phyloP scores from a whole-genome alignment of 2,888 invertebrate species.

The Drosophila histrio region DNA sequence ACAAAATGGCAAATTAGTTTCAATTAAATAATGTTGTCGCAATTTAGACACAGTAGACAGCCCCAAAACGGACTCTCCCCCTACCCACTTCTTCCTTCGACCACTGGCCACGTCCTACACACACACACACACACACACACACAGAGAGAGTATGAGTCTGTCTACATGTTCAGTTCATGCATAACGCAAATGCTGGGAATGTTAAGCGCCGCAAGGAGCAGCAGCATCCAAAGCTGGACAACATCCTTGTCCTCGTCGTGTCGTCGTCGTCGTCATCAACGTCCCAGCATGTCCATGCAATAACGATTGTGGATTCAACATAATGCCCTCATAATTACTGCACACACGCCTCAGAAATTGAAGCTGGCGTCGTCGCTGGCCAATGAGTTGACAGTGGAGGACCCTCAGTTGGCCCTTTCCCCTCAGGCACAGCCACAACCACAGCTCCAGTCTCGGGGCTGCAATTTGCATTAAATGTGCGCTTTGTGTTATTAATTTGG shows the following conservation, averaged over 20 bases:
- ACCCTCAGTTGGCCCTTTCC: neutral
- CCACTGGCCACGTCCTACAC: neutral
- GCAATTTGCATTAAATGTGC: slow-evolving; percentile 77
- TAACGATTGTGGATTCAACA: slow-evolving; percentile 81
- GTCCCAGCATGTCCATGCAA: slow-evolving; percentile 80
- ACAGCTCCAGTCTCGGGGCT: slow-evolving; percentile 44
- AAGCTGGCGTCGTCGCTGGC: slow-evolving; percentile 20
- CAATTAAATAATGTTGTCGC: slow-evolving; percentile 81
- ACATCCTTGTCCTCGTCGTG: slow-evolving; percentile 24
- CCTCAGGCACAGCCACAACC: neutral
- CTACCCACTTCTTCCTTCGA: neutral
- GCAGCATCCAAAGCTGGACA: slow-evolving; percentile 33
- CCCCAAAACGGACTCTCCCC: neutral
- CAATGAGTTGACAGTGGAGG: slow-evolving; percentile 70
- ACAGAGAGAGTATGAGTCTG: neutral
- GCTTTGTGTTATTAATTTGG: slow-evolving; percentile 78
- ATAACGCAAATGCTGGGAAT: slow-evolving; percentile 70
- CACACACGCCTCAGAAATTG: slow-evolving; percentile 57
- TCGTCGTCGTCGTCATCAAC: slow-evolving; percentile 19
- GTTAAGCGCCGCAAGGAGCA: slow-evolving; percentile 61
- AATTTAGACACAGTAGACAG: slow-evolving; percentile 59
- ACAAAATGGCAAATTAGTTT: slow-evolving; percentile 82
- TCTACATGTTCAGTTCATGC: slow-evolving; percentile 58
- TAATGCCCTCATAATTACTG: slow-evolving; percentile 83
- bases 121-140: slow-evolving; percentile 8